Percentiles rank a stretch among this genome's conserved stretches.
Conservation (phyloP, 2,888 invertebrate genomes). For the Augiades crinisus region DNA sequence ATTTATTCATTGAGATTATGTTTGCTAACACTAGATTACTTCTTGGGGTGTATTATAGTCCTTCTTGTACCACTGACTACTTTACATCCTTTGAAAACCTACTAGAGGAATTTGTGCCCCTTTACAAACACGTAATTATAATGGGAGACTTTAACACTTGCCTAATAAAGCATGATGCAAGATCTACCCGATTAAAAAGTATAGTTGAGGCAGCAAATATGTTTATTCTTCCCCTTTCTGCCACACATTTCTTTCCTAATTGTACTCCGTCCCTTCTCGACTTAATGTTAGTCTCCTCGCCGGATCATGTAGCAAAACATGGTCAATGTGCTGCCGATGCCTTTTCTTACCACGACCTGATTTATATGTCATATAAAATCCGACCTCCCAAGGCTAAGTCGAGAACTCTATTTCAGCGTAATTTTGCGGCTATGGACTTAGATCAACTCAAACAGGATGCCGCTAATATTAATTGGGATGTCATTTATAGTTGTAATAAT, state of each 20-base stretch:
- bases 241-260: no score
- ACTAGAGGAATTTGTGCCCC: not conserved
- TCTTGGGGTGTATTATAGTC: not conserved
- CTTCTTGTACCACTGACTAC: not conserved
- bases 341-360: no score
- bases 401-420: no score
- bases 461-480: no score
- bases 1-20: not conserved
- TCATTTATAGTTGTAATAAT: no score
- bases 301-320: not conserved
- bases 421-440: not conserved
- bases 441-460: not conserved
- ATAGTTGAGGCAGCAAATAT: not conserved
- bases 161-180: not conserved
- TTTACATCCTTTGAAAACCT: not conserved
- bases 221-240: not conserved
- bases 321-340: not conserved
- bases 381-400: no score
- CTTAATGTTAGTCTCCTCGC: not conserved
- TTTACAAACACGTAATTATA: not conserved
- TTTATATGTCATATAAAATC: no score
- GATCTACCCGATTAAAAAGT: not conserved
- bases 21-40: not conserved
- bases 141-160: no score
- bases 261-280: no score